phyloP scores from a whole-genome alignment of 2,113 vertebrate species.

The Ploceus nigricollis region DNA sequence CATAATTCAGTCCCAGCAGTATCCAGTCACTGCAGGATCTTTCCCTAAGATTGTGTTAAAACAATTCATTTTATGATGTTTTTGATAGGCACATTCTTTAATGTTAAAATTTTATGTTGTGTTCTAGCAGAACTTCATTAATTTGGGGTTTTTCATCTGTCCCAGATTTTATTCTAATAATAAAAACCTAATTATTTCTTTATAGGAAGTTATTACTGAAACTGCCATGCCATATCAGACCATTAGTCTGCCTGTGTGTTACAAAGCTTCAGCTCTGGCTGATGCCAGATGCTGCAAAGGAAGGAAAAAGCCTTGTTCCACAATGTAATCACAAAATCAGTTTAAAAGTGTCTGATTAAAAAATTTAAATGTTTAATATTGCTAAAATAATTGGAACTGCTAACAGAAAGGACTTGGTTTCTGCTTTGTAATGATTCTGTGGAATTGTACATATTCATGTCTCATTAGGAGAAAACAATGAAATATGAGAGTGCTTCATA shows the following conservation, averaged over 20 bases:
- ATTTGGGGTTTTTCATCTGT: background rate
- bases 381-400: background rate
- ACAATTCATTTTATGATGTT: background rate
- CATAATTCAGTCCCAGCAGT: background rate
- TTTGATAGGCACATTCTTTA: background rate
- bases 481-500: background rate
- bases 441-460: background rate
- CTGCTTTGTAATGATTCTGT: background rate
- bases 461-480: background rate
- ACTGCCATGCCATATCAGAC: background rate
- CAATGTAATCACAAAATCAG: background rate
- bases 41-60: background rate
- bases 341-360: background rate
- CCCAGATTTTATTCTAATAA: background rate
- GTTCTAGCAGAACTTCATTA: background rate
- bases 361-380: background rate
- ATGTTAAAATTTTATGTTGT: background rate
- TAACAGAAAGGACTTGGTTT: background rate
- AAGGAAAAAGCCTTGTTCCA: background rate
- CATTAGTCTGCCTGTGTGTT: background rate
- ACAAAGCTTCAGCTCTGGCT: background rate
- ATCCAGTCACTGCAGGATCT: background rate
- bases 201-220: background rate
- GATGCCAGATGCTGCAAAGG: background rate
- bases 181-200: constrained; percentile 8